These are phyloP conservation scores for Corythoichthys haematopterus DNA, from an alignment of 2,113 vertebrate genomes.

Conservation along the genomic window DNA sequence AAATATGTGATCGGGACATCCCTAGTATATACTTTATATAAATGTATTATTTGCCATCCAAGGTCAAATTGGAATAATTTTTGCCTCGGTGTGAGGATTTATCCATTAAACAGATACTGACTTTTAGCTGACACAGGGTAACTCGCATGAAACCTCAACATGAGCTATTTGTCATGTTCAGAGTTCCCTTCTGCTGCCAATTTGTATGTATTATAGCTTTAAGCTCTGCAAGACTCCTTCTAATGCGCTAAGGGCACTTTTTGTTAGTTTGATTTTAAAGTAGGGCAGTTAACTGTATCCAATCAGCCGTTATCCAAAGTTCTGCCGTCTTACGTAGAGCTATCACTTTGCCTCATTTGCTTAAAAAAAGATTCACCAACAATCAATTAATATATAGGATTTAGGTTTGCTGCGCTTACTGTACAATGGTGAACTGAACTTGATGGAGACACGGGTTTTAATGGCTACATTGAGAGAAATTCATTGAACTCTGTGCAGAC, in stretches of 20 bases:
- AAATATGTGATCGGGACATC: too few relatives aligned
- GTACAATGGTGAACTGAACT: background rate
- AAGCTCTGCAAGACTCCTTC: conserved; percentile 33
- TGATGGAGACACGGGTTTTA: background rate
- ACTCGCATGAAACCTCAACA: conserved; percentile 36
- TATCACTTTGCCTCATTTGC: conserved; percentile 15
- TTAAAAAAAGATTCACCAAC: background rate
- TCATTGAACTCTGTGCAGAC: background rate
- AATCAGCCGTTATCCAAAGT: conserved; percentile 21
- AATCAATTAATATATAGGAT: background rate
- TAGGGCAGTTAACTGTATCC: background rate
- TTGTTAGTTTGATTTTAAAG: conserved; percentile 21
- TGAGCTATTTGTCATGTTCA: conserved; percentile 28
- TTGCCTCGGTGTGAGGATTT: conserved; percentile 23
- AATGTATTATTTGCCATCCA: conserved; percentile 12
- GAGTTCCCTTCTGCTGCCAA: conserved; percentile 8
- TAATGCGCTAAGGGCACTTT: conserved; percentile 29
- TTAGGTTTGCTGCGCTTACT: background rate
- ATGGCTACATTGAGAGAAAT: background rate
- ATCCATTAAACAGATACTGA: conserved; percentile 40
- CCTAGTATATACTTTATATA: conserved; percentile 7
- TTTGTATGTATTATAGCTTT: conserved; percentile 6
- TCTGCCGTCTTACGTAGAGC: conserved; percentile 9
- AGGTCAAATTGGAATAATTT: conserved; percentile 18
- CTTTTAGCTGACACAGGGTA: conserved; percentile 43